Evolutionary conservation across 2,888 invertebrate genomes (phyloP).

Genomic region (Neoitamus cyanurus): DNA sequence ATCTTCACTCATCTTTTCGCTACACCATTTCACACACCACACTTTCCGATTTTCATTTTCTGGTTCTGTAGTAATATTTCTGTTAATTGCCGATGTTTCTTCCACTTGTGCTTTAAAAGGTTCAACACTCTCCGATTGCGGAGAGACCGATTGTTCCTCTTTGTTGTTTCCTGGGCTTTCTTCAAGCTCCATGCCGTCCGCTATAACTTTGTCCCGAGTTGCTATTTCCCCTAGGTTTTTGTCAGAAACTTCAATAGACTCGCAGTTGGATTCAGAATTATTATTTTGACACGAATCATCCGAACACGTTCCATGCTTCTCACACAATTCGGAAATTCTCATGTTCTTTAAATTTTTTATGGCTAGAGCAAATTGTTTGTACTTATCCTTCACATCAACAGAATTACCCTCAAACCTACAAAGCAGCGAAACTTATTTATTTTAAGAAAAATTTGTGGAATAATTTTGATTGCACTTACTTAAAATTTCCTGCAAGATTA

Average conservation of each 20-base stretch:
- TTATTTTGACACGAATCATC: background rate
- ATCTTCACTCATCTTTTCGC: background rate
- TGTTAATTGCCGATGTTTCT: background rate
- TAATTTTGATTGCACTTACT: conserved; percentile 53
- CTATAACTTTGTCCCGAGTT: too few species aligned
- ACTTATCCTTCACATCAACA: conserved; percentile 60
- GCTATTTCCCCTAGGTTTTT: too few species aligned
- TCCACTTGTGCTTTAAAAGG: background rate
- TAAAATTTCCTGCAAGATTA: conserved; percentile 57
- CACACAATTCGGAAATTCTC: background rate
- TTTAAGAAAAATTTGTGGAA: background rate
- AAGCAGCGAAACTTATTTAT: background rate
- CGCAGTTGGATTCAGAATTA: background rate
- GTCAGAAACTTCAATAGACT: background rate
- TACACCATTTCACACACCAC: too few species aligned
- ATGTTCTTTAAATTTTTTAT: conserved; percentile 61
- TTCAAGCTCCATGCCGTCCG: background rate
- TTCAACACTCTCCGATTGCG: background rate
- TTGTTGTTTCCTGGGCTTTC: background rate
- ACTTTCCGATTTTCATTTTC: background rate
- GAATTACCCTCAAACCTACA: conserved; percentile 55
- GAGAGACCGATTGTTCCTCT: background rate
- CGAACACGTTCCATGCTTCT: background rate
- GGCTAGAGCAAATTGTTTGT: conserved; percentile 59
- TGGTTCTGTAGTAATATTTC: background rate